A percentile compares a stretch with the other conserved stretches of the same genome.
Conservation (phyloP, 2,113 vertebrate genomes). For the Serilophus lunatus region DNA sequence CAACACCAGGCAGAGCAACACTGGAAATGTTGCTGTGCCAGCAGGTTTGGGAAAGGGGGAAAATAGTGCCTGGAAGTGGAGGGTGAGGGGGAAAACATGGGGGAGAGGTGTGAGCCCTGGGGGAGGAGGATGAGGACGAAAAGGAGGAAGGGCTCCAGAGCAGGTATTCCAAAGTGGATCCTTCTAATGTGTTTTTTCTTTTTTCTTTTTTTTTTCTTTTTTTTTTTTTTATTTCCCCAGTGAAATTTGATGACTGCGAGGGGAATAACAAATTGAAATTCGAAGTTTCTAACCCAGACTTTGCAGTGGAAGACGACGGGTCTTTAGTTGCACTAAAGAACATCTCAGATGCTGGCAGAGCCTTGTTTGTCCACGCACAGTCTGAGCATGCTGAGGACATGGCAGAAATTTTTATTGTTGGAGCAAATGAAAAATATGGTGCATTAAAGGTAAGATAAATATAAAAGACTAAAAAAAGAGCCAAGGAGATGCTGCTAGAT, state of each 20-base stretch:
- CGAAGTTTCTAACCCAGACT: conserved; percentile 86
- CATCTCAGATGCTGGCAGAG: conserved; percentile 64
- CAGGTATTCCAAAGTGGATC: background rate
- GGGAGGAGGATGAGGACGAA: background rate
- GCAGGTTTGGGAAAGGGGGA: background rate
- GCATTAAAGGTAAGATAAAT: conserved; percentile 79
- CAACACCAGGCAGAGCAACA: background rate
- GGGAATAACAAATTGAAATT: conserved; percentile 85
- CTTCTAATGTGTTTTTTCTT: background rate
- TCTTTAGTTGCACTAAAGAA: conserved; percentile 79
- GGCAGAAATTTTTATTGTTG: conserved; percentile 82
- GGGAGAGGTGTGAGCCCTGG: background rate
- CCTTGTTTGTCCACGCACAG: conserved; percentile 82
- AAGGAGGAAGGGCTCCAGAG: background rate
- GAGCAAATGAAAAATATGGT: conserved; percentile 63
- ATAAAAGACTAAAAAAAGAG: background rate
- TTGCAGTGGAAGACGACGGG: conserved; percentile 80
- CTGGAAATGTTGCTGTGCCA: background rate
- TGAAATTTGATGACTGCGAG: conserved; percentile 91
- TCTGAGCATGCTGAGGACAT: conserved; percentile 82
- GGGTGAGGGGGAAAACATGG: background rate
- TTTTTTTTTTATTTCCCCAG: conserved; percentile 39
- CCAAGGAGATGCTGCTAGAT: background rate
- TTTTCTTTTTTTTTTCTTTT: no score
- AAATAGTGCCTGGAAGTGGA: background rate